phyloP scores from a whole-genome alignment of 2,797 vertebrate genomes.

The Falco berigora region DNA sequence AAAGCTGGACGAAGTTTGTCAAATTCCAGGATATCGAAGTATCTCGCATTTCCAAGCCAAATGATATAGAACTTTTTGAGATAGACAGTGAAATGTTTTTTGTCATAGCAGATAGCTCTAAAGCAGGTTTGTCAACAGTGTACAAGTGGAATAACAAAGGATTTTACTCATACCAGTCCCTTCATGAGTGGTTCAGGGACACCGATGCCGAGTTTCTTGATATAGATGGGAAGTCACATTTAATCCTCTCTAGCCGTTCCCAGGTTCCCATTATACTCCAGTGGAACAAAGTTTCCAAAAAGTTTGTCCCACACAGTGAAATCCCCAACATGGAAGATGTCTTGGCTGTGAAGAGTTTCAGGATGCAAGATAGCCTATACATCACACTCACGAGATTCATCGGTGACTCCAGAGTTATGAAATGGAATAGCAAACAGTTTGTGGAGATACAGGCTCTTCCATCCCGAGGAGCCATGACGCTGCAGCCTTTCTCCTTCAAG shows the following conservation, averaged over 20 bases:
- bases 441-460: constrained; percentile 92
- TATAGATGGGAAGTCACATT: constrained; percentile 89
- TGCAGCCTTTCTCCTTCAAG: constrained; percentile 93
- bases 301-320: constrained; percentile 87
- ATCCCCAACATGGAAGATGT: constrained; percentile 98
- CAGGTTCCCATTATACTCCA: constrained; percentile 96
- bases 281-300: constrained; percentile 90
- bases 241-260: constrained; percentile 93
- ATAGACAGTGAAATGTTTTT: constrained; percentile 92
- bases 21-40: constrained; percentile 98
- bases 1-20: constrained; percentile 94
- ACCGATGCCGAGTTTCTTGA: constrained; percentile 92
- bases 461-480: constrained; percentile 93
- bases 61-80: constrained; percentile 94
- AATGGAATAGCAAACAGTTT: constrained; percentile 91
- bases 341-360: constrained; percentile 91
- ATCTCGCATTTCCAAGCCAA: constrained; percentile 96
- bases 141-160: constrained; percentile 98
- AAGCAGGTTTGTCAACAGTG: constrained; percentile 93
- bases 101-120: constrained; percentile 96
- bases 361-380: constrained; percentile 87
- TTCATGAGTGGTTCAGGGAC: constrained; percentile 98
- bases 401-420: constrained; percentile 92
- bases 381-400: constrained; percentile 94
- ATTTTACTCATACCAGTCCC: constrained; percentile 94